Evolutionary conservation across 2,888 invertebrate species (phyloP).

Genomic region (Acleris laterana): DNA sequence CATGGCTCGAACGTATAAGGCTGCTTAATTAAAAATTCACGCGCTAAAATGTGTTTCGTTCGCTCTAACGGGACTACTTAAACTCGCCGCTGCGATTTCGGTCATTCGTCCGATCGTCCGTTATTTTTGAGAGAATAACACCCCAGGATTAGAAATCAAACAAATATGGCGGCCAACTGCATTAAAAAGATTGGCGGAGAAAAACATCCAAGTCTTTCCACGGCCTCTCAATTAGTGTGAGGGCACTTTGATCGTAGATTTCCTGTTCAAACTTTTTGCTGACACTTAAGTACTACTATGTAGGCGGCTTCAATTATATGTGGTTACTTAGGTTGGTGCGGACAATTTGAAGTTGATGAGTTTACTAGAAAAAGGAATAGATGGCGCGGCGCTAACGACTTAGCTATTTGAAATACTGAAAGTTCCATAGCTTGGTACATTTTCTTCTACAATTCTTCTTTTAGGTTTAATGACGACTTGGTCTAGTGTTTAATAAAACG

Average conservation of each 20-base stretch:
- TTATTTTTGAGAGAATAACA: too few relatives aligned
- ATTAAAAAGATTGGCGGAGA: neutral
- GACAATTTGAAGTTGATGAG: constrained; percentile 3
- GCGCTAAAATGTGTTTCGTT: too few relatives aligned
- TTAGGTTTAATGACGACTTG: too few relatives aligned
- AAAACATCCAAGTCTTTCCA: constrained; percentile 6
- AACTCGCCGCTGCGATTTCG: too few relatives aligned
- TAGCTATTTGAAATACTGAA: too few relatives aligned
- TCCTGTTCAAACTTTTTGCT: constrained; percentile 29
- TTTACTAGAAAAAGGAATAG: neutral
- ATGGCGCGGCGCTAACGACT: neutral
- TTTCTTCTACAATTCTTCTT: too few relatives aligned
- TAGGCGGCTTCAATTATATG: constrained; percentile 11
- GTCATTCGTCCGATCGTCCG: too few relatives aligned
- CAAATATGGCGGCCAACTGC: neutral
- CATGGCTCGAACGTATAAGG: too few relatives aligned
- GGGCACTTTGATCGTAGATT: constrained; percentile 32
- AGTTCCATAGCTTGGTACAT: too few relatives aligned
- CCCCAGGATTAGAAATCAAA: neutral
- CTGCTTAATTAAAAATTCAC: too few relatives aligned
- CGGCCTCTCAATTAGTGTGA: constrained; percentile 22
- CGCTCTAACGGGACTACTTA: too few relatives aligned
- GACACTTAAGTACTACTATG: constrained; percentile 24
- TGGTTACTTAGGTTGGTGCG: neutral
- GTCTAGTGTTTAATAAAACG: too few relatives aligned